Conservation (phyloP, 2,113 vertebrate genomes). For the Spea multiplicata region DNA sequence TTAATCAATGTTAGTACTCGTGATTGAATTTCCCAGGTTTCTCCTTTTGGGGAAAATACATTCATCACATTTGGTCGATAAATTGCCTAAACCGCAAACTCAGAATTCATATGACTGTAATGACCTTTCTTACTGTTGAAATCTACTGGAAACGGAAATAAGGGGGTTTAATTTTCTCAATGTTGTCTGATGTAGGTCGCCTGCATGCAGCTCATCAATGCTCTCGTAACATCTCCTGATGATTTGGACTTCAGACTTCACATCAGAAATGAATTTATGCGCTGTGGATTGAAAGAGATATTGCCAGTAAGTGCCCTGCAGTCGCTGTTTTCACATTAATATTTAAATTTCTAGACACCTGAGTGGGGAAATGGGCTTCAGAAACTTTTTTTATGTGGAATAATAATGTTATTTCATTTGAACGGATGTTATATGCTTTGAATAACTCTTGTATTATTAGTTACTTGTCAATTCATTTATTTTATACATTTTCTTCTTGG, state of each 20-base stretch:
- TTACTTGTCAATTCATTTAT: not conserved
- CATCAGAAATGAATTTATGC: constrained; percentile 98
- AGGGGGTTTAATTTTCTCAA: constrained; percentile 42
- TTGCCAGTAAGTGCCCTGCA: constrained; percentile 82
- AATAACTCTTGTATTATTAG: constrained; percentile 1
- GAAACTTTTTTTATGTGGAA: constrained; percentile 15
- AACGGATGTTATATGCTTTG: constrained; percentile 13
- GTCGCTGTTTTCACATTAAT: constrained; percentile 65
- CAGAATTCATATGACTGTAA: constrained; percentile 8
- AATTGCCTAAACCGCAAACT: not conserved
- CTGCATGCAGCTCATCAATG: constrained; percentile 99
- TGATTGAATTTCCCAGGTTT: not conserved
- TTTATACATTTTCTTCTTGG: not conserved
- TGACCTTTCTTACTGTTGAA: constrained; percentile 42
- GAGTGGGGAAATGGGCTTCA: constrained; percentile 41
- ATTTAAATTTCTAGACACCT: constrained; percentile 66
- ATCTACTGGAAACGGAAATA: constrained; percentile 46
- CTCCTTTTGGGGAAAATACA: not conserved
- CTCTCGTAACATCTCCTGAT: constrained; percentile 95
- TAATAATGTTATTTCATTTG: constrained; percentile 30
- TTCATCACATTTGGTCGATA: not conserved
- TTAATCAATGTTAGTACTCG: not conserved
- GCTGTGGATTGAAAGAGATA: constrained; percentile 91
- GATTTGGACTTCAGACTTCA: constrained; percentile 97
- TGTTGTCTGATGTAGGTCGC: constrained; percentile 80